phyloP scores from a whole-genome alignment of 2,888 invertebrate species.

The Pandemis corylana region DNA sequence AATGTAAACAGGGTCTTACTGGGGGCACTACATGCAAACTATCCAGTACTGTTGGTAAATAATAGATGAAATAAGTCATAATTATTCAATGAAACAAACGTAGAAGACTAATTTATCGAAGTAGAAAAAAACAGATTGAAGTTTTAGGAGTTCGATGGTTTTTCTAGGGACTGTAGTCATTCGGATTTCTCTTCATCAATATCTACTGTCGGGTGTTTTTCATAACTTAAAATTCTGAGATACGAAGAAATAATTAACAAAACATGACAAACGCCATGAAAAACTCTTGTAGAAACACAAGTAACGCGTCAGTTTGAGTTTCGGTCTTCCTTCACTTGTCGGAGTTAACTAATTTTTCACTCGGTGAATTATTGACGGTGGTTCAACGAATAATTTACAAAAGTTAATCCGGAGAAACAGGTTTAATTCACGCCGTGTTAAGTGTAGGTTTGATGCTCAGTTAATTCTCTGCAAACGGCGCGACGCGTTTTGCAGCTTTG shows the following conservation, averaged over 20 bases:
- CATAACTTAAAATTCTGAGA: no score
- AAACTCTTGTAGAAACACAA: neutral
- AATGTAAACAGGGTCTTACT: conserved; percentile 7
- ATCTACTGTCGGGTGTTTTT: no score
- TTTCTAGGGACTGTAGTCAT: no score
- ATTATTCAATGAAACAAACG: no score
- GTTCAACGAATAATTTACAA: conserved; percentile 16
- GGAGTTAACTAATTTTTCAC: neutral
- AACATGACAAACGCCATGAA: neutral
- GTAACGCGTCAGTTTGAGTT: neutral
- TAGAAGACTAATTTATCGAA: no score
- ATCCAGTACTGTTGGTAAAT: neutral
- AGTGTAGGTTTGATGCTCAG: conserved; percentile 39
- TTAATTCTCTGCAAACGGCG: conserved; percentile 38
- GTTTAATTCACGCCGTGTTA: conserved; percentile 38
- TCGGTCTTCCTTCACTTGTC: neutral
- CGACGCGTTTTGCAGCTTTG: conserved; percentile 38
- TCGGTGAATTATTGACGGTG: neutral
- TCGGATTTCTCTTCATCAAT: no score
- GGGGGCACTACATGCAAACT: neutral
- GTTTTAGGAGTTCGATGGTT: no score
- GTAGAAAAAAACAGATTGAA: no score
- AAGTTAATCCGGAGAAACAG: conserved; percentile 31
- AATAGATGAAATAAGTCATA: no score
- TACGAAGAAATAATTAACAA: neutral